A percentile compares a stretch with the other conserved stretches of the same genome.
phyloP scores from a whole-genome alignment of 2,113 vertebrate genomes.

The Chascanopsetta lugubris region DNA sequence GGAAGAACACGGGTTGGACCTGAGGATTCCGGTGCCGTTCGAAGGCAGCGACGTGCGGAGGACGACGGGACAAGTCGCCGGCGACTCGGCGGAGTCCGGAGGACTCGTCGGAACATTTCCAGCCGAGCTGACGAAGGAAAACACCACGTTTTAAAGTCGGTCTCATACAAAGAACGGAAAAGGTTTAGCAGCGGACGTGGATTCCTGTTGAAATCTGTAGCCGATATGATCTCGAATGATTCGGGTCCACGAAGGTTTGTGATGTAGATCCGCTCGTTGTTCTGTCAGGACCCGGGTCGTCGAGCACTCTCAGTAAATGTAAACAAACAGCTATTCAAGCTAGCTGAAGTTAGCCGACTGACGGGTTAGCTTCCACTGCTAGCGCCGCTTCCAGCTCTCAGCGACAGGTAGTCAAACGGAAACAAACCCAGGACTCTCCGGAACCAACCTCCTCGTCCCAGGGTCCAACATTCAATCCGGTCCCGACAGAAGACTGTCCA shows the following conservation, averaged over 20 bases:
- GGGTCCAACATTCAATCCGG: background rate
- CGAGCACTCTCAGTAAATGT: constrained; percentile 40
- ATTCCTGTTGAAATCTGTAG: constrained; percentile 18
- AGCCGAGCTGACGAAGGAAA: constrained; percentile 22
- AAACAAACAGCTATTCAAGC: constrained; percentile 65
- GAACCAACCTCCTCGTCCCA: background rate
- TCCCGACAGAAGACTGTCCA: no score
- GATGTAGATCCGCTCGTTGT: background rate
- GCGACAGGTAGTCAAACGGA: constrained; percentile 8
- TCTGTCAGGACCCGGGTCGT: background rate
- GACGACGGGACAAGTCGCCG: constrained; percentile 27
- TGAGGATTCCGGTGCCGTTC: constrained; percentile 47
- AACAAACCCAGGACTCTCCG: background rate
- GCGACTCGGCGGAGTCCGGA: background rate
- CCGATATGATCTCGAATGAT: background rate
- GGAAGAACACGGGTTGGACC: constrained; percentile 33
- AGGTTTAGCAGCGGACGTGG: constrained; percentile 30
- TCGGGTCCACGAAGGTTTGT: background rate
- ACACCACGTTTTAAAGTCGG: constrained; percentile 10
- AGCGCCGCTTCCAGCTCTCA: no score
- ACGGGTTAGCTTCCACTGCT: constrained; percentile 52
- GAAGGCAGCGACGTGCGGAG: constrained; percentile 40
- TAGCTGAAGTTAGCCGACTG: constrained; percentile 53
- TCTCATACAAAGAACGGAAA: constrained; percentile 65
- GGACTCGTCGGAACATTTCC: background rate